Evolutionary conservation across 2,113 vertebrate species (phyloP), one percentile per base, ranked within the genome.

Genomic region (Hippolais icterina): DNA sequence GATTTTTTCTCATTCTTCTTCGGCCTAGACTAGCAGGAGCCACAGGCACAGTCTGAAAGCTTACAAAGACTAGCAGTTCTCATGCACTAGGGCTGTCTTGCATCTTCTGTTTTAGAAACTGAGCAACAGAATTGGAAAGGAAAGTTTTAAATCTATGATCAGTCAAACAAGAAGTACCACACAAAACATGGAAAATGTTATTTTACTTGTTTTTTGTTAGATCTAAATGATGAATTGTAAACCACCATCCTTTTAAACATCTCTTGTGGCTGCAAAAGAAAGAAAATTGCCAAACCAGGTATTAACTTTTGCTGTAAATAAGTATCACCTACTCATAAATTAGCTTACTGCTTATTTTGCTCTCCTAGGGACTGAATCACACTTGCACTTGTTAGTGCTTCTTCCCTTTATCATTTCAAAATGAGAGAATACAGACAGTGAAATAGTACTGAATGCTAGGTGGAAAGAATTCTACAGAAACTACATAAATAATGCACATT

Each of bases 221-320:
- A 98, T 98, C 98, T 99, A 98, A 99, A 99, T n/a, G 99, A 98
- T 22, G 98, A 98, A 98, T 99, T 99, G 98, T 99, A 99, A 95
- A 99, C 98, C 97, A 99, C 99, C 99, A 99, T 99, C 97, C 99
- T 98, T 98, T 99, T 99, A 97, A 99, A 97, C 99, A 99, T 99
- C 98, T 99, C 99, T 77, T 98, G 99, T 56, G 99, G 99, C 99
- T 99, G 98, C 87, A 98, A 98, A 91, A 98, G 80, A 96, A 98
- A 97, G 72, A 97, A 93, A 82, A 96, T 85, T 49, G 77, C 96
- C 91, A 97, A 83, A 87, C 71, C 27, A 79, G 33, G 18, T 31
- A 25, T 97, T 97, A 97, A 89, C 47, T 71, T 75, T 71, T 75
- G 42, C 27, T 94, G 27, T 79, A 83, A 85, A 39, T 27, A 77